phyloP scores from a whole-genome alignment of 2,888 invertebrate genomes.

The Drosophila buzzatii region DNA sequence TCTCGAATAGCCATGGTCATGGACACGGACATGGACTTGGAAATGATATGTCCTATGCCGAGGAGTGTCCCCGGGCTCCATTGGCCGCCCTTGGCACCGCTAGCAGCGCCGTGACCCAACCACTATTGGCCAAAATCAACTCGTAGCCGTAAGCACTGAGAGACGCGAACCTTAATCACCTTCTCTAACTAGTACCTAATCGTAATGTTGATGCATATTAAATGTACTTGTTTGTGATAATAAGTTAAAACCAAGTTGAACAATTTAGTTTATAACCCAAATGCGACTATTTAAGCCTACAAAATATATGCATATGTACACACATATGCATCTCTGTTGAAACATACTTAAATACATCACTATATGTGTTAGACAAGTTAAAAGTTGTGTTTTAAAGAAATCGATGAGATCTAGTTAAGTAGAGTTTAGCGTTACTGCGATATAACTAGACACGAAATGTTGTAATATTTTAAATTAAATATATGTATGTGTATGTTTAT shows the following conservation, averaged over 20 bases:
- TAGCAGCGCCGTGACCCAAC: slow-evolving; percentile 78
- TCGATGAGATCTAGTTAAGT: not conserved
- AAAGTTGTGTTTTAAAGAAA: not conserved
- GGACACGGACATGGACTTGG: slow-evolving; percentile 32
- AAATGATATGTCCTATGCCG: slow-evolving; percentile 38
- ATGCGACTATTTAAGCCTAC: slow-evolving; percentile 1
- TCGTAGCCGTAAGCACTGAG: slow-evolving; percentile 66
- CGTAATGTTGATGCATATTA: slow-evolving; percentile 64
- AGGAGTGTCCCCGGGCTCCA: slow-evolving; percentile 45
- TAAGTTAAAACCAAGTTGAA: slow-evolving; percentile 75
- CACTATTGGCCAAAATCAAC: slow-evolving; percentile 83
- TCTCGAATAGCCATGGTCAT: slow-evolving; percentile 57
- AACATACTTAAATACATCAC: not conserved
- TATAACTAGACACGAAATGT: slow-evolving; percentile 30
- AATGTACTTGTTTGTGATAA: slow-evolving; percentile 77
- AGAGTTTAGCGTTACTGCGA: slow-evolving; percentile 13
- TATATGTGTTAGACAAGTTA: not conserved
- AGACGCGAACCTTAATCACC: slow-evolving; percentile 22
- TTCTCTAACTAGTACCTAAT: slow-evolving; percentile 50
- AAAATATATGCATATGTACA: not conserved
- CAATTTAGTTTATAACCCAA: slow-evolving; percentile 58
- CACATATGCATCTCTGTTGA: not conserved
- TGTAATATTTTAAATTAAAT: slow-evolving; percentile 2
- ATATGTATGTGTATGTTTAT: not conserved
- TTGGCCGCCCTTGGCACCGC: slow-evolving; percentile 41